Conservation (phyloP, 2,113 vertebrate species). For the Mormyrus iriodes region DNA sequence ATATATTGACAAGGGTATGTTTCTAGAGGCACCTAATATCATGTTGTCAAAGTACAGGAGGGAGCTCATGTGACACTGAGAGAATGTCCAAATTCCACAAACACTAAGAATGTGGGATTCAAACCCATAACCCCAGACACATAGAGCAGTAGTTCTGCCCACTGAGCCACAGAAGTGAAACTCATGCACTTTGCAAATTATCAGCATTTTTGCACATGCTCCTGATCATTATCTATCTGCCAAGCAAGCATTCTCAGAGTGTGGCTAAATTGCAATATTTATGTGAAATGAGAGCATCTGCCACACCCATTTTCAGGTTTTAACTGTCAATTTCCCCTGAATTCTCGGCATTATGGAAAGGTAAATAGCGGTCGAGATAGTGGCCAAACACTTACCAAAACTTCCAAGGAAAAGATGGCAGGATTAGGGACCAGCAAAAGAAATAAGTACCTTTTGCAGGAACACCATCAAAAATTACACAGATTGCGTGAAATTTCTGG, state of each 20-base stretch:
- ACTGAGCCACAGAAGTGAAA: background rate
- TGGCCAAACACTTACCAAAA: background rate
- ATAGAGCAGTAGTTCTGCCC: background rate
- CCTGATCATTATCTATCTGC: background rate
- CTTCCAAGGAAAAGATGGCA: background rate
- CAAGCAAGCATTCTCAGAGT: background rate
- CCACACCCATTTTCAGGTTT: background rate
- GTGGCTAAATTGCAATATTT: background rate
- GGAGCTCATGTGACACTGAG: background rate
- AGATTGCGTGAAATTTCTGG: background rate
- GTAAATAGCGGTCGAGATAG: background rate
- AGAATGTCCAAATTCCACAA: background rate
- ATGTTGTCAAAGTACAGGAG: background rate
- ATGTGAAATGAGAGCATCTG: background rate
- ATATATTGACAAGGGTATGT: background rate
- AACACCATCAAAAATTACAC: background rate
- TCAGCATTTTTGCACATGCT: background rate
- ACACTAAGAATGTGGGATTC: background rate
- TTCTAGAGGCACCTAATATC: background rate
- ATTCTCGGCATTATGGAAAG: background rate
- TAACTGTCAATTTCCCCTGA: background rate
- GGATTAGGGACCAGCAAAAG: too few relatives aligned
- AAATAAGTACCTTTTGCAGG: background rate
- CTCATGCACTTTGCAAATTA: background rate
- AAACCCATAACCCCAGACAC: background rate